phyloP scores from a whole-genome alignment of 2,113 vertebrate species.

The Scophthalmus maximus region DNA sequence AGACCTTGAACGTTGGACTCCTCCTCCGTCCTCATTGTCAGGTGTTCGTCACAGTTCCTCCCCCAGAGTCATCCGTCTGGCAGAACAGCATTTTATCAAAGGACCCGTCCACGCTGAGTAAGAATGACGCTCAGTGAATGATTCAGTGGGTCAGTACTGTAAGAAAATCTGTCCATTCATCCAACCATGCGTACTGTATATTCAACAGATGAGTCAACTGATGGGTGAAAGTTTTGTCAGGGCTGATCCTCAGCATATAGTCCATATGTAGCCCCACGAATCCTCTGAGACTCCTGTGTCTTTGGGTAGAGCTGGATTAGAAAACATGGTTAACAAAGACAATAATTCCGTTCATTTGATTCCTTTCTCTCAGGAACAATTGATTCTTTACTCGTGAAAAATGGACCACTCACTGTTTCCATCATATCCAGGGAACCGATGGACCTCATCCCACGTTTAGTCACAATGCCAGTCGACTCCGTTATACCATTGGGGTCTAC shows the following conservation, averaged over 20 bases:
- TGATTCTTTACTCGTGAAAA: neutral
- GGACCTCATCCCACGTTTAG: neutral
- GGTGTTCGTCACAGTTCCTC: neutral
- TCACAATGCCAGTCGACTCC: neutral
- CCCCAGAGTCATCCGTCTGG: neutral
- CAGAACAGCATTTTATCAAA: neutral
- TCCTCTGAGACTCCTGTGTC: too few species aligned
- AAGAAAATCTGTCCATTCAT: neutral
- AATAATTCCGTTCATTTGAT: neutral
- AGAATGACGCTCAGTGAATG: too few species aligned
- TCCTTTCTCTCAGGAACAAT: neutral
- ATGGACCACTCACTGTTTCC: neutral
- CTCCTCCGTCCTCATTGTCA: too few species aligned
- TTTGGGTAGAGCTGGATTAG: neutral
- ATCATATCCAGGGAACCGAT: too few species aligned
- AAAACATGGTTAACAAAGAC: neutral
- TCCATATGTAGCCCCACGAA: too few species aligned
- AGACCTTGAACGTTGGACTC: neutral
- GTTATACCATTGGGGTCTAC: constrained; percentile 10
- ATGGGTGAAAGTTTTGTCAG: too few species aligned
- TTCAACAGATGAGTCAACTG: too few species aligned
- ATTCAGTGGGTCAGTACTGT: too few species aligned
- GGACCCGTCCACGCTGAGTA: too few species aligned
- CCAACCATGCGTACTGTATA: too few species aligned
- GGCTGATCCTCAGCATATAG: neutral